Evolutionary conservation across 2,888 invertebrate species (phyloP).

Genomic region (Stenchaetothrips biformis): DNA sequence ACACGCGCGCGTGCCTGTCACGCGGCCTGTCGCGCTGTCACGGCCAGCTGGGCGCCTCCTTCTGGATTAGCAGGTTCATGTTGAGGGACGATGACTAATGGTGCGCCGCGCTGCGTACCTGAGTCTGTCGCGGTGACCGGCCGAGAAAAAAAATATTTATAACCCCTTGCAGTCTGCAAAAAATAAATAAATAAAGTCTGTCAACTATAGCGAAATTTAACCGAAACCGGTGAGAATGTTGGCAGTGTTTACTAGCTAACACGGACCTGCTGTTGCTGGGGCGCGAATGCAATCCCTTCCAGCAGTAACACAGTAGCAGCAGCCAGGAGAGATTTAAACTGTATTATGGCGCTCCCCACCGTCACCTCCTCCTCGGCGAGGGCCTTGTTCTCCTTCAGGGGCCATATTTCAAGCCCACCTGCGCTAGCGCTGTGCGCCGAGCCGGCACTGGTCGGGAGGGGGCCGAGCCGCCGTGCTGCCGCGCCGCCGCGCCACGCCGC

Average conservation of each 20-base stretch:
- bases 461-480: not conserved
- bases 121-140: not conserved
- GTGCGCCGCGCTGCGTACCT: not conserved
- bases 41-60: not conserved
- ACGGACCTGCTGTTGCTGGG: no score
- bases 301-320: not conserved
- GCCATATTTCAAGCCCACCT: conserved; percentile 19
- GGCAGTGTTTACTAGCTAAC: no score
- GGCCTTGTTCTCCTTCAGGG: conserved; percentile 9
- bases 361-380: not conserved
- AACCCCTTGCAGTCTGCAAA: no score
- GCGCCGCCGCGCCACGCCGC: not conserved
- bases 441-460: not conserved
- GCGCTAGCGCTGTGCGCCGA: not conserved
- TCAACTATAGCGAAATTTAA: no score
- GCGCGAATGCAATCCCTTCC: not conserved
- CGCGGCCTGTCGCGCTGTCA: not conserved
- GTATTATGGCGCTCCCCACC: not conserved
- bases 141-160: not conserved
- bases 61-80: conserved; percentile 5
- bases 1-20: not conserved
- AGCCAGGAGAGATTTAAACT: conserved; percentile 12
- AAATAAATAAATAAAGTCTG: no score
- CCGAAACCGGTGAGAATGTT: no score
- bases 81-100: conserved; percentile 1